phyloP scores from a whole-genome alignment of 2,113 vertebrate species.

The Upupa epops region DNA sequence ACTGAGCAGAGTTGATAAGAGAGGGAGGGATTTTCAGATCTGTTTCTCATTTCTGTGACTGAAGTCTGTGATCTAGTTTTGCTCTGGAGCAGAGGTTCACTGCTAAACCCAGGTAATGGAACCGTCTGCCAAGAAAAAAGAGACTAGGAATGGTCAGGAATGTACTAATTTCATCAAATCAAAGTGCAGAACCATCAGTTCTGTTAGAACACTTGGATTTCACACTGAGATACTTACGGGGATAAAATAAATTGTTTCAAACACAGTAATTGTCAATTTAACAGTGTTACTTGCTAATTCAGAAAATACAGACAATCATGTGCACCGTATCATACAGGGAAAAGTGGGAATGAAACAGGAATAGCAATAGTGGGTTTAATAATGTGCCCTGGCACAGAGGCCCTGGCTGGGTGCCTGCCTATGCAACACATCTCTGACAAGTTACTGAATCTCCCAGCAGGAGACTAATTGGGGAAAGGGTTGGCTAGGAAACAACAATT shows the following conservation, averaged over 20 bases:
- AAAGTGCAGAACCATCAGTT: background rate
- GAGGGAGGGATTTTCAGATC: background rate
- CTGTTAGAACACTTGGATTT: background rate
- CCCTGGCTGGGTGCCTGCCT: background rate
- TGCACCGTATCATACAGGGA: background rate
- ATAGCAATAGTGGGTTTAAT: background rate
- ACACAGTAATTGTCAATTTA: background rate
- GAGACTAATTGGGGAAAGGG: background rate
- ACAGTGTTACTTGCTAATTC: background rate
- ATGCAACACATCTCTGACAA: background rate
- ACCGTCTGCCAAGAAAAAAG: background rate
- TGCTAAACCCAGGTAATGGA: background rate
- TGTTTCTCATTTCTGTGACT: background rate
- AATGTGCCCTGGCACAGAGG: background rate
- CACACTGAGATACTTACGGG: accelerated
- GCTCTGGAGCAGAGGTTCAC: background rate
- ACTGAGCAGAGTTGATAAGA: background rate
- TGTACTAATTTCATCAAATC: background rate
- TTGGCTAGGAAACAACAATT: background rate
- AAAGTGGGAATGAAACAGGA: background rate
- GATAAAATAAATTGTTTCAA: background rate
- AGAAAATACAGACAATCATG: background rate
- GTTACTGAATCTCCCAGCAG: background rate
- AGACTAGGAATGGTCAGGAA: background rate
- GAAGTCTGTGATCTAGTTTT: background rate